Base-by-base conservation (phyloP, 2,888 invertebrate genomes). In the Chironomus tentans region DNA sequence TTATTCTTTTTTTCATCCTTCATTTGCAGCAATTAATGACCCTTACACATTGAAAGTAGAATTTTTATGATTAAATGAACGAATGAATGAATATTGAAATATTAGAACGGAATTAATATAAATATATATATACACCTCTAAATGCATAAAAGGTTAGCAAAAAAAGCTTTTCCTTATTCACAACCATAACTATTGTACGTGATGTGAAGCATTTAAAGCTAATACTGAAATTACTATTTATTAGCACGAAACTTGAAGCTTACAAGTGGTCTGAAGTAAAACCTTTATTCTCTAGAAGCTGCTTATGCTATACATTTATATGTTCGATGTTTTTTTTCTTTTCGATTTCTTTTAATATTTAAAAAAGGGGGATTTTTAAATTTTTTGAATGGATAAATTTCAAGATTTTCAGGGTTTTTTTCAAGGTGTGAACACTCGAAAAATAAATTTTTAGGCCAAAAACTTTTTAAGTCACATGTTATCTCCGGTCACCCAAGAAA, bases 171-270 rank as follows among this genome's bases (percentile, higher is more conserved):
- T 38, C 10, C 38, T 38, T 2, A 38, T 38, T 38, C 10, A 10
- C 38, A 38, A 10, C 38, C 10, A 38, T 38, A 38, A 38, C 38
- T 38, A 38, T 38, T 10, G 12, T 65, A 24, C 65, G 65, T 65
- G 65, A 65, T 65, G 21, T 65, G 21, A 65, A 24, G n/a, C 38
- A 48, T 71, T 71, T 71, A 28, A 71, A 71, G 71, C 71, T 50
- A 50, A 71, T 50, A 56, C 24, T 71, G 56, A 71, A 71, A 71
- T 56, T 71, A 56, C 56, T 71, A 71, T 71, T 50, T 68, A 68
- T 71, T 71, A 71, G 48, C 71, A 71, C 50, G 56, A 71, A 71
- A 71, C 24, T 13, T 48, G 24, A 50, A 56, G 24, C 50, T 71
- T 56, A 71, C 50, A 71, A 71, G 71, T 50, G 50, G 56, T 56